Evolutionary conservation across 2,797 vertebrate genomes (phyloP).

Genomic region (Sus cebifrons): DNA sequence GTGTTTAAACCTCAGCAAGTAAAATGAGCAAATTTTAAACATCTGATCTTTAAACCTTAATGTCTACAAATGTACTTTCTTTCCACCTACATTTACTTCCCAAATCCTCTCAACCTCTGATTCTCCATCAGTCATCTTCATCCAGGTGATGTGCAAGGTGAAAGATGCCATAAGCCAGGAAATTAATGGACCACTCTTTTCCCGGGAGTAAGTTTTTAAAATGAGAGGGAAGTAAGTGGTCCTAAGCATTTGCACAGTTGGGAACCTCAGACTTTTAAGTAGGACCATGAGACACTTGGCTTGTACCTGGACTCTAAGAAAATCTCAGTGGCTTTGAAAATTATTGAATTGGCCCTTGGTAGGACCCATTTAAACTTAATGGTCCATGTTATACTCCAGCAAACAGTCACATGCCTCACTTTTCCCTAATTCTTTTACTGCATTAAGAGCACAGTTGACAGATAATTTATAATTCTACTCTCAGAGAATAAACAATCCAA

Average conservation of each 20-base stretch:
- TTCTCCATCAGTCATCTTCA: neutral
- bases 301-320: neutral
- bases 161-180: neutral
- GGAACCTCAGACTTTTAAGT: neutral
- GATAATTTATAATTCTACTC: slow-evolving; percentile 36
- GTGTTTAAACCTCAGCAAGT: neutral
- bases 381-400: neutral
- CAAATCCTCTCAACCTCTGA: neutral
- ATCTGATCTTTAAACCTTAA: neutral
- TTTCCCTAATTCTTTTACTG: neutral
- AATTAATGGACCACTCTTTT: neutral
- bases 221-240: neutral
- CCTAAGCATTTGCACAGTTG: neutral
- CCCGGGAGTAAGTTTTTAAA: neutral
- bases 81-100: neutral
- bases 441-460: neutral
- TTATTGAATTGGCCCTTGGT: neutral
- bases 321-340: neutral
- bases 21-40: neutral
- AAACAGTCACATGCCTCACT: neutral
- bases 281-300: neutral
- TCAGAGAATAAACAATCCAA: slow-evolving; percentile 2
- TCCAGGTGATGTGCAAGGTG: too few species aligned
- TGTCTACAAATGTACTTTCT: neutral
- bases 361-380: neutral